phyloP scores from a whole-genome alignment of 2,888 invertebrate species.

The Bruchidius siliquastri region DNA sequence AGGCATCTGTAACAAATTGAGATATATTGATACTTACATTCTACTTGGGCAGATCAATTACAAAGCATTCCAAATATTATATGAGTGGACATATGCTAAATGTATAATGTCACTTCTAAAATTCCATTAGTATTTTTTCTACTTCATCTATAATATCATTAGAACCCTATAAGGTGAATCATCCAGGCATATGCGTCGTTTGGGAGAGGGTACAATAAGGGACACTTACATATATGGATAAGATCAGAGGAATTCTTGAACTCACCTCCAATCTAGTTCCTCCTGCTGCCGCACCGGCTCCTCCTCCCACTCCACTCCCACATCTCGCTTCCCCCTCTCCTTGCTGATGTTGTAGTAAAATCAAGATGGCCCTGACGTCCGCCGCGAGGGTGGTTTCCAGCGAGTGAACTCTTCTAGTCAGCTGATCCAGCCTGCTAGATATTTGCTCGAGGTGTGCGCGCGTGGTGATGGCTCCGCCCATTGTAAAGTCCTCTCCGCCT shows the following conservation, averaged over 20 bases:
- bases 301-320: not conserved
- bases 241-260: not conserved
- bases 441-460: constrained; percentile 50
- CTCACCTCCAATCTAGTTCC: not conserved
- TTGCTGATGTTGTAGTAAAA: constrained; percentile 34
- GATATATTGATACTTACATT: too few relatives aligned
- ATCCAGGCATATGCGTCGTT: too few relatives aligned
- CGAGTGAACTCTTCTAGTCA: constrained; percentile 63
- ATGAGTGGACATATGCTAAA: too few relatives aligned
- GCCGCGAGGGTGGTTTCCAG: constrained; percentile 69
- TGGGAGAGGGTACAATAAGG: too few relatives aligned
- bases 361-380: constrained; percentile 69
- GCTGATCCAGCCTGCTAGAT: constrained; percentile 61
- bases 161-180: too few relatives aligned
- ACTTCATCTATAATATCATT: too few relatives aligned
- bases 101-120: too few relatives aligned
- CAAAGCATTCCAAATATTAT: too few relatives aligned
- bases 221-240: too few relatives aligned
- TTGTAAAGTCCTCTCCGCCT: not conserved
- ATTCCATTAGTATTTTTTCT: too few relatives aligned
- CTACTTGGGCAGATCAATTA: too few relatives aligned
- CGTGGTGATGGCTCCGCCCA: not conserved
- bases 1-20: constrained; percentile 35
- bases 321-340: not conserved
- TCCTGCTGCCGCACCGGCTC: not conserved